Conservation (phyloP, 2,113 vertebrate genomes). For the Charadrius vociferus region DNA sequence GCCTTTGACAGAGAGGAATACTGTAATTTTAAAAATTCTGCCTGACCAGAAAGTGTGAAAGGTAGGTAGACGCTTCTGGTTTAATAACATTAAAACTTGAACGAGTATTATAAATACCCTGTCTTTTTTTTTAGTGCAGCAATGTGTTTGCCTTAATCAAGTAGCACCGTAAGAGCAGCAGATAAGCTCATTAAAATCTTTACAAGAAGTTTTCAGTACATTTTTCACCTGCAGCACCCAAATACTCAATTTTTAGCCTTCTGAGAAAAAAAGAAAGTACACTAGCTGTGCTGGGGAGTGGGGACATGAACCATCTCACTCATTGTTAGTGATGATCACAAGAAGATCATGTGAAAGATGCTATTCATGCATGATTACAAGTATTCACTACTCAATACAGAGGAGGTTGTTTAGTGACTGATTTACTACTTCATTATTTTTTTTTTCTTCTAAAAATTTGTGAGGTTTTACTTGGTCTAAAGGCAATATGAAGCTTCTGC, state of each 20-base stretch:
- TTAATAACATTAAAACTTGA: not conserved
- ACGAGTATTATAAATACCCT: not conserved
- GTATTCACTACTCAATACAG: not conserved
- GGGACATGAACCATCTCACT: not conserved
- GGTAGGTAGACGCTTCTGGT: not conserved
- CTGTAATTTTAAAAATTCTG: not conserved
- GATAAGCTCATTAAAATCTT: not conserved
- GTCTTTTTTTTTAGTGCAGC: not conserved
- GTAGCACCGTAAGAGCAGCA: not conserved
- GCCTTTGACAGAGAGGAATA: not conserved
- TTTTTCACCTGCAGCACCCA: not conserved
- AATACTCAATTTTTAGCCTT: not conserved
- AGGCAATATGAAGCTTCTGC: not conserved
- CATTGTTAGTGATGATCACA: not conserved
- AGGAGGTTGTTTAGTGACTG: not conserved
- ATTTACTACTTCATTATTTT: not conserved
- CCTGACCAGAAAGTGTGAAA: not conserved
- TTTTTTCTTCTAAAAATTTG: not conserved
- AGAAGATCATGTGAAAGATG: not conserved
- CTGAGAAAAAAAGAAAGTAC: not conserved
- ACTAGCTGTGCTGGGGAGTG: not conserved
- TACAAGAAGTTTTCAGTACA: not conserved
- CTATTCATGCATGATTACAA: not conserved
- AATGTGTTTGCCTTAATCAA: not conserved
- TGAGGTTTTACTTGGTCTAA: not conserved